Evolutionary conservation across 1,140 invertebrate species (phyloP), one percentile per base, ranked within the genome.

Genomic region (Macrocentrus cingulum): DNA sequence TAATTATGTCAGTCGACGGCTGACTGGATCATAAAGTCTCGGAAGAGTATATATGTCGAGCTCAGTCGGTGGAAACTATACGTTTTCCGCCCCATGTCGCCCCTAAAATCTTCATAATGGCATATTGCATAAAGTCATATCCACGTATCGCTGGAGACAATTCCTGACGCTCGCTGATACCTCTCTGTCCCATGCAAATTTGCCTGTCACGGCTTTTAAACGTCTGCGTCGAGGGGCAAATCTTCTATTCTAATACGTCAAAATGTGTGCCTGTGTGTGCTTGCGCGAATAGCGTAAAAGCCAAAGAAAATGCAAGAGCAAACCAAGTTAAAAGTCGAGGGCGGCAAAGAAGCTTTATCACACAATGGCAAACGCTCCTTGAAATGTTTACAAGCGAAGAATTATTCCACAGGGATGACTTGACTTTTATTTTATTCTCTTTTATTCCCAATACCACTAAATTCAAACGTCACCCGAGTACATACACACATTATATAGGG

Each of bases 321-420:
- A 51, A 32, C 13, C 29, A 13, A 50, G 29, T 51, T 51, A 18
- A 36, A 51, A 51, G 49, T 36, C 16, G 20, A 46, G 23, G 15
- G 49, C 15, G 19, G 16, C 2, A 51, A 32, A 36, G 49, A 19
- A 51, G 29, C 49, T 51, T 51, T 36, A 18, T 16, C 29, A 19
- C 49, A 51, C 49, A 51, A 51, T 51, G 49, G 7, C 19, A 51
- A 51, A 34, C 34, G 9, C 22, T 34, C 29, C 11, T 11, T 34
- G n/a, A 22, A 50, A 50, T 34, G 49, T 34, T 51, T 51, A 51
- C 49, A 36, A 36, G 11, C 16, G 18, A 4, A 16, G 1, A 16
- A 1, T 13, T 18, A 51, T 32, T 18, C 5, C 29, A 34, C 9
- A 11, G 18, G 13, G 13, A 13, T 13, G 16, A 32, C 34, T 36